phyloP scores from a whole-genome alignment of 2,113 vertebrate genomes.

The Marmota monax region DNA sequence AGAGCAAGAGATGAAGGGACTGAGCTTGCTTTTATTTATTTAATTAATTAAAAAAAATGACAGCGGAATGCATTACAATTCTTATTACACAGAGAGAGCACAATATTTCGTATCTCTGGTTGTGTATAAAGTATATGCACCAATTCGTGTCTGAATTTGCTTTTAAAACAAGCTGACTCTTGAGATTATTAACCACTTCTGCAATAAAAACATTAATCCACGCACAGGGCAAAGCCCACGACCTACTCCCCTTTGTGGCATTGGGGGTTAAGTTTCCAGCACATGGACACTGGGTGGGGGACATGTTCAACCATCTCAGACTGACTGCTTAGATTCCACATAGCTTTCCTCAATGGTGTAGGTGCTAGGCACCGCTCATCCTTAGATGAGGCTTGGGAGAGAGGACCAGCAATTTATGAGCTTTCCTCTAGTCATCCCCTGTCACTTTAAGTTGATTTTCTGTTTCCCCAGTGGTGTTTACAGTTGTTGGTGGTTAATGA shows the following conservation, averaged over 20 bases:
- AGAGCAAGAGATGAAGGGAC: not conserved
- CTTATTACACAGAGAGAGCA: too few species aligned
- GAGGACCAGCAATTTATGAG: not conserved
- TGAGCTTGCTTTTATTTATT: not conserved
- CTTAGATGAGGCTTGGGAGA: not conserved
- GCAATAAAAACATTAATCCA: too few species aligned
- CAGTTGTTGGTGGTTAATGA: not conserved
- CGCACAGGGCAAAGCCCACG: too few species aligned
- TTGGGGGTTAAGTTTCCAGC: not conserved
- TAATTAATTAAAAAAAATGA: too few species aligned
- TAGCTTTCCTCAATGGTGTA: not conserved
- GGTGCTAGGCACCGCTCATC: not conserved
- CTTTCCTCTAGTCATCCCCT: not conserved
- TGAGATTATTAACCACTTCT: not conserved
- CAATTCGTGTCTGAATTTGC: not conserved
- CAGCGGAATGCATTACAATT: too few species aligned
- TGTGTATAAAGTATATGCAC: too few species aligned
- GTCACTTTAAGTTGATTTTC: not conserved
- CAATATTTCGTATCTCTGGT: too few species aligned
- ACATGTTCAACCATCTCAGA: not conserved
- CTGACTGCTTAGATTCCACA: not conserved
- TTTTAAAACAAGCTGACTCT: not conserved
- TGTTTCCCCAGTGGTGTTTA: not conserved
- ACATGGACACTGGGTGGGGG: not conserved
- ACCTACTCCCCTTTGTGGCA: not conserved